phyloP scores from a whole-genome alignment of 2,797 vertebrate species.

The Bryconaethiops microstoma region DNA sequence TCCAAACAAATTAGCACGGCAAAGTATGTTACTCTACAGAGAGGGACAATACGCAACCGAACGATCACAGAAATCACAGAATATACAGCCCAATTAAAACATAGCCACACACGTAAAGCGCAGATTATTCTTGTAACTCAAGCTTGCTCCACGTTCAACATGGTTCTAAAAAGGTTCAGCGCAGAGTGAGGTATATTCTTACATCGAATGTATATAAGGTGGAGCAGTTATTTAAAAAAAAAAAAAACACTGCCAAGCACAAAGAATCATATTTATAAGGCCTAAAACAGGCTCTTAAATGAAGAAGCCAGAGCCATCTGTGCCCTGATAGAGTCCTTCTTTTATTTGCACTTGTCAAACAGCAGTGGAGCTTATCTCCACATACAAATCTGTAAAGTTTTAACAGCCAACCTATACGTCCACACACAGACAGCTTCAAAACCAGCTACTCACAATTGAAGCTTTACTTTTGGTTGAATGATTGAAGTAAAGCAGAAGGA shows the following conservation, averaged over 20 bases:
- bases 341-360: constrained; percentile 37
- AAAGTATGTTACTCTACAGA: constrained; percentile 43
- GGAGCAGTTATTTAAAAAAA: not conserved
- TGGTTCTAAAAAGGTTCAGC: constrained; percentile 13
- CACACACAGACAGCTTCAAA: constrained; percentile 7
- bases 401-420: not conserved
- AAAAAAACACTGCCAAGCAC: not conserved
- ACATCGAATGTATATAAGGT: not conserved
- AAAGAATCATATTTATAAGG: not conserved
- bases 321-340: constrained; percentile 6
- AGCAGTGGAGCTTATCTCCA: constrained; percentile 14
- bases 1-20: constrained; percentile 46
- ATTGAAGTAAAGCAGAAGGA: constrained; percentile 2
- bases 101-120: constrained; percentile 38
- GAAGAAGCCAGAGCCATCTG: not conserved
- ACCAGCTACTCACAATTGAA: constrained; percentile 9
- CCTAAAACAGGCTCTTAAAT: constrained; percentile 20
- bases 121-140: constrained; percentile 43
- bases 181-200: not conserved
- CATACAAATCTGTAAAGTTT: constrained; percentile 29
- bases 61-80: not conserved
- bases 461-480: constrained; percentile 15
- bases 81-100: constrained; percentile 48
- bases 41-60: constrained; percentile 41
- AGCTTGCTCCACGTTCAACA: constrained; percentile 16